Evolutionary conservation across 2,113 vertebrate genomes (phyloP), one percentile per base, ranked within the genome.

Genomic region (Tetrao urogallus): DNA sequence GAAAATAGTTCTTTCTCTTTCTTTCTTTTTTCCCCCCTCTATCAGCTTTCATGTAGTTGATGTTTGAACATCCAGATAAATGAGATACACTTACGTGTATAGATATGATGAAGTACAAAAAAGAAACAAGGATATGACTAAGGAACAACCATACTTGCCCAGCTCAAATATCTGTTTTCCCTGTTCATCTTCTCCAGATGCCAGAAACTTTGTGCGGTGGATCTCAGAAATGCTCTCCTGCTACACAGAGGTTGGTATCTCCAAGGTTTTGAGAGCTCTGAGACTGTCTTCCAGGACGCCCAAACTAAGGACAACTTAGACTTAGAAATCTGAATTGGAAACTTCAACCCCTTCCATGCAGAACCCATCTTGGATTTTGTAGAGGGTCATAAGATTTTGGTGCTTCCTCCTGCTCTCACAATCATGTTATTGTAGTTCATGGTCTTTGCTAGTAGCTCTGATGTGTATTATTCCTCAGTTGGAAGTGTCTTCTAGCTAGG

Each of bases 1-100:
- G 0, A 5, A 82, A 75, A 57, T 1, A 3, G 36, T 21, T 30
- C 6, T 3, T n/a, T 38, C 3, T 0, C 1, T 60, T 77, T 28
- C 22, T 32, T 30, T 32, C 8, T 30, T 56, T 52, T 56, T 32
- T 8, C 3, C 19, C 5, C 50, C 50, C 63, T 78, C 34, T 15
- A 54, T 28, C 56, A 38, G 13, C 22, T 63, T 63, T 12, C 6
- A 6, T 4, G 5, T 8, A 19, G 17, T 25, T 27, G 13, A 5
- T 66, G 10, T 54, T 21, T 76, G 45, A 86, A 65, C 7, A 65
- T 7, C 14, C 40, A 61, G 11, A 25, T 8, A 61, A 77, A 42
- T 2, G 0, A 45, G 56, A 40, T 11, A 40, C 10, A 8, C 8
- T 27, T 52, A 32, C 3, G 10, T 24, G 14, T 43, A 43, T 16